Evolutionary conservation across 2,888 invertebrate genomes (phyloP).

Genomic region (Lithophane socia): DNA sequence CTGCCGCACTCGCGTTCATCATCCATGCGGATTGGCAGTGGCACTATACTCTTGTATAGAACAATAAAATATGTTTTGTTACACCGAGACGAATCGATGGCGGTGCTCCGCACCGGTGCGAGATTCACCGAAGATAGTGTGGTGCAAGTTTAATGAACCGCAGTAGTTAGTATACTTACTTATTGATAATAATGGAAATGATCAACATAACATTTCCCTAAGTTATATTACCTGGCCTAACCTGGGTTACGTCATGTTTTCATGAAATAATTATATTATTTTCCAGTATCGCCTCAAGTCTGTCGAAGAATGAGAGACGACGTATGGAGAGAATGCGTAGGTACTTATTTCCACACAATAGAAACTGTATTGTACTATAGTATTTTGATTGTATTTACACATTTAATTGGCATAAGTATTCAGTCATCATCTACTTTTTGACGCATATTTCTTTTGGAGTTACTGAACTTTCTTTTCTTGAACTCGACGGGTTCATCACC

Average conservation of each 20-base stretch:
- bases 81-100: no score
- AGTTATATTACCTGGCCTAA: no score
- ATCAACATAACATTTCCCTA: no score
- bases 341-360: not conserved
- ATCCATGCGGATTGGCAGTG: no score
- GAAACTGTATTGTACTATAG: not conserved
- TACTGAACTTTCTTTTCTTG: constrained; percentile 93
- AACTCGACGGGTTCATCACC: constrained; percentile 90
- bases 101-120: no score
- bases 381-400: constrained; percentile 56
- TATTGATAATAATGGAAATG: no score
- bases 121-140: no score
- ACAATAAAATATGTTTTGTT: no score
- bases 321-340: not conserved
- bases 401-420: constrained; percentile 45
- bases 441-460: constrained; percentile 91
- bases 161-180: no score
- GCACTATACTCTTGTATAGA: no score
- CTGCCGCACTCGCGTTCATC: no score
- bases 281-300: not conserved
- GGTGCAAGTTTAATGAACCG: no score
- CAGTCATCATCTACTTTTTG: constrained; percentile 92
- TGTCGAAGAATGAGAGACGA: not conserved
- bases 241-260: not conserved
- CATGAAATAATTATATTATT: not conserved